phyloP scores from a whole-genome alignment of 2,113 vertebrate genomes.

The Barnardius zonarius region DNA sequence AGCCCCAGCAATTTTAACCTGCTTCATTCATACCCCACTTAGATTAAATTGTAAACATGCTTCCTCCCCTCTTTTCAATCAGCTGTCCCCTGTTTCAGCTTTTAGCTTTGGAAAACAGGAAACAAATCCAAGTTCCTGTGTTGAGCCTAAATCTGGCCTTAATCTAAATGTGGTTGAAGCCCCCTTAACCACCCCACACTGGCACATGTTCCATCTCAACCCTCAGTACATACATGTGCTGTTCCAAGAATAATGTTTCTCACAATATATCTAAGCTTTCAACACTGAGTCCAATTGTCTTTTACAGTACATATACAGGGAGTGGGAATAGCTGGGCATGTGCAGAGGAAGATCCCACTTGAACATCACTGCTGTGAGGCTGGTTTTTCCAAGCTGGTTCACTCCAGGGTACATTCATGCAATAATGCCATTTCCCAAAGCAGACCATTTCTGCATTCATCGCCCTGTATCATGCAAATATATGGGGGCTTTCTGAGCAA shows the following conservation, averaged over 20 bases:
- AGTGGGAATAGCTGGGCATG: neutral
- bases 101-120: constrained; percentile 14
- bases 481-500: neutral
- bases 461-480: neutral
- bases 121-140: neutral
- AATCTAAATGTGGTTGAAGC: constrained; percentile 25
- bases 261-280: constrained; percentile 29
- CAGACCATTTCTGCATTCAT: neutral
- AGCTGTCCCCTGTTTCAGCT: neutral
- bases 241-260: constrained; percentile 33
- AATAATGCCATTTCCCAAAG: neutral
- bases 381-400: constrained; percentile 1
- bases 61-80: neutral
- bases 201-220: neutral
- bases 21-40: neutral
- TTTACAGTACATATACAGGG: neutral
- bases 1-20: neutral
- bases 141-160: constrained; percentile 24
- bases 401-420: neutral
- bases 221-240: neutral
- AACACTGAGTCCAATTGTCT: neutral
- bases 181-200: neutral
- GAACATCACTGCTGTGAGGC: neutral
- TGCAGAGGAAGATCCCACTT: neutral
- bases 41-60: neutral